Conservation (phyloP, 2,113 vertebrate species). For the Vidua macroura region DNA sequence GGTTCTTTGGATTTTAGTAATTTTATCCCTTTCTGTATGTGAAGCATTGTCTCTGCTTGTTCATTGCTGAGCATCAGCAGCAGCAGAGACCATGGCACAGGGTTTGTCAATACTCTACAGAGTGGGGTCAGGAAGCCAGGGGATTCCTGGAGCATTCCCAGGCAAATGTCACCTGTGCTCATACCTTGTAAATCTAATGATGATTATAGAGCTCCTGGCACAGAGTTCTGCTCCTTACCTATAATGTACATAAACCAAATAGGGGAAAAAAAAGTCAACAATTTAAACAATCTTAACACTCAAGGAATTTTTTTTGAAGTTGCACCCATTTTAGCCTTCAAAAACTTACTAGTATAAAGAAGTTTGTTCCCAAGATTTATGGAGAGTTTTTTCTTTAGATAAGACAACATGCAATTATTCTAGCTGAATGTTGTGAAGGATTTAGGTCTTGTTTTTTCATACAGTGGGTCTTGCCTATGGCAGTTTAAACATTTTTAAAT, state of each 20-base stretch:
- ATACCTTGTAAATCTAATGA: not conserved
- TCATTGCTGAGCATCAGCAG: not conserved
- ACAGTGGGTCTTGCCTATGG: not conserved
- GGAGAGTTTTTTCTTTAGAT: not conserved
- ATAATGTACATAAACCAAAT: not conserved
- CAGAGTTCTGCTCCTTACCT: not conserved
- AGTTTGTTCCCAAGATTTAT: not conserved
- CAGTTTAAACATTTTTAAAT: not conserved
- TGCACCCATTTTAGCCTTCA: not conserved
- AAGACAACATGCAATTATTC: not conserved
- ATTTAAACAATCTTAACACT: not conserved
- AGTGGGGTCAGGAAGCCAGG: not conserved
- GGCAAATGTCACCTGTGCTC: not conserved
- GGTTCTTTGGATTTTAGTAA: not conserved
- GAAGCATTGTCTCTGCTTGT: not conserved
- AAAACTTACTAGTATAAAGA: not conserved
- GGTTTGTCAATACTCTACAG: rapidly evolving
- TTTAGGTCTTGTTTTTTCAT: not conserved
- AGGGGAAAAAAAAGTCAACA: not conserved
- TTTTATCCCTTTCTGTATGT: not conserved
- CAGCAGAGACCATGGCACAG: not conserved
- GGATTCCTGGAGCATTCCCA: not conserved
- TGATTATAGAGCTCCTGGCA: not conserved
- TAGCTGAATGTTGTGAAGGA: not conserved
- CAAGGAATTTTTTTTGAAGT: not conserved